Evolutionary conservation across 37 sponge, comb jelly and placozoan genomes (phyloP), one percentile per base, ranked within the genome.

Genomic region (Agelas oroides): DNA sequence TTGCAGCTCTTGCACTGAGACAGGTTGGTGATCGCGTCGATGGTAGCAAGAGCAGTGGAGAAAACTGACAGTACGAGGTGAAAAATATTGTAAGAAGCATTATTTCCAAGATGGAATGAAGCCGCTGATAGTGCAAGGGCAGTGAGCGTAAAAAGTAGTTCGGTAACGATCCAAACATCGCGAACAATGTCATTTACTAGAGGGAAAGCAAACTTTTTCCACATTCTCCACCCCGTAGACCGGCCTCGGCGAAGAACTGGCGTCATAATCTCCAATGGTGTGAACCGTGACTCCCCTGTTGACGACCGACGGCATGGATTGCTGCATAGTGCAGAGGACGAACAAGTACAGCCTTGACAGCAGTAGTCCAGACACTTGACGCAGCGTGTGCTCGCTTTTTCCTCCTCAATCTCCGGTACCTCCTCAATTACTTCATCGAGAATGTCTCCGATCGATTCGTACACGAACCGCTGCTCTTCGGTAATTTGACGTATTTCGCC

Each of bases 251-350:
- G 23, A 2, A 72, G 73, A n/a, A 27, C 53, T 72, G 69, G 69
- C 20, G 69, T 67, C 69, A 67, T 33, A 32, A 67, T 33, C 35
- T 67, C 69, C n/a, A n/a, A n/a, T n/a, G n/a, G n/a, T 46, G 46
- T 46, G 3, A 46, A 3, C 46, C 46, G 46, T 46, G n/a, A n/a
- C 46, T 46, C 46, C 46, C 8, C 46, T 46, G 3, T 46, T 46
- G 46, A 8, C 46, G 46, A 8, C 8, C 46, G 46, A 46, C 46
- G 46, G 8, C 46, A 46, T 46, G 46, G 46, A 8, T 46, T 46
- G 46, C 46, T 8, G 46, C 46, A 46, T 46, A 46, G 6, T 46
- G 46, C 46, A 46, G 46, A 46, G 8, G 46, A 8, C 6, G 46
- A 46, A 46, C 46, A 46, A 46, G 46, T 8, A 46, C 46, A 46